Evolutionary conservation across 2,888 invertebrate species (phyloP), one percentile per base, ranked within the genome.

Genomic region (Tetheella fluctuosa): DNA sequence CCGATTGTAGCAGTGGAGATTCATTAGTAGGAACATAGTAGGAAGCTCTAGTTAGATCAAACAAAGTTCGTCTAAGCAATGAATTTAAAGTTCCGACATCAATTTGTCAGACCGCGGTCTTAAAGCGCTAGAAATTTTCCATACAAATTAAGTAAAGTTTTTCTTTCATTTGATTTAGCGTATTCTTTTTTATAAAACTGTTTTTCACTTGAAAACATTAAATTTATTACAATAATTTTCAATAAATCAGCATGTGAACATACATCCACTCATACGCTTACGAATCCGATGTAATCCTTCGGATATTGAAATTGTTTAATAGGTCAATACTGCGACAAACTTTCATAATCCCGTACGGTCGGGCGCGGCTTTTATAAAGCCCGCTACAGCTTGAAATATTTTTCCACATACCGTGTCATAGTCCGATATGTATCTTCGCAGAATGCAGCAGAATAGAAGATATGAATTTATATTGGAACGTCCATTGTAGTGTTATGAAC

Each of bases 381-480:
- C 34, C 30, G 30, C 30, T 28, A 1, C 20, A 48, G 48, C 20
- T 48, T 59, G 59, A 62, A 69, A 74, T 72, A 77, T 72, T 74
- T 72, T 72, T 69, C 71, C 68, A 63, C 63, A 63, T 70, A 34
- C 34, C 61, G 17, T 54, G 63, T 59, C 57, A 56, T 58, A 59
- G 60, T 62, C 25, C 60, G 66, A 72, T 69, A 71, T 65, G 62
- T 71, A 73, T 73, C 72, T 70, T 59, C 60, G 59, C 60, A 64
- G 64, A 68, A 69, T 70, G 73, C 70, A 73, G 61, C 59, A 61
- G 64, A 65, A 75, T 69, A 70, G 64, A 61, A 69, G 68, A 71
- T 70, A 75, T 74, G 72, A 70, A 73, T 79, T 53, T 73, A 73
- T 81, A 79, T 78, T 74, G 71, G 72, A 72, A 68, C 73, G 68